Evolutionary conservation across 2,113 vertebrate species (phyloP).

Genomic region (Diglossa brunneiventris): DNA sequence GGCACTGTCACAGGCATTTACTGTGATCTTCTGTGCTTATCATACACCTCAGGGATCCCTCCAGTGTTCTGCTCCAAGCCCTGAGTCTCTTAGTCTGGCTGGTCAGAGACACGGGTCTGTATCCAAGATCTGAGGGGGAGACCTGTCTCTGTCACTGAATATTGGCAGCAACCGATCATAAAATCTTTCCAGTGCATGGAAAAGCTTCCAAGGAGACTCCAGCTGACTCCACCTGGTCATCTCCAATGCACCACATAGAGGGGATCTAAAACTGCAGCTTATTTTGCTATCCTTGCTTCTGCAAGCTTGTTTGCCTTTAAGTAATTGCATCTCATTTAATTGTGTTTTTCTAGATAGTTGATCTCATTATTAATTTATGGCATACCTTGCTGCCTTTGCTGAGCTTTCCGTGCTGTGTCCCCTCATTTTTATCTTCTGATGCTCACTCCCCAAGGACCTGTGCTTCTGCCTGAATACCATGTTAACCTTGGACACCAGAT

Average conservation of each 20-base stretch:
- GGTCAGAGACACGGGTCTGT: rapidly evolving
- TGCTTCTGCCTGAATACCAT: neutral
- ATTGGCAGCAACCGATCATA: neutral
- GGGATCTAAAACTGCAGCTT: neutral
- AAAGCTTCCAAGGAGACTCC: neutral
- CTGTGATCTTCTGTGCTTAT: neutral
- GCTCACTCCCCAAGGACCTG: neutral
- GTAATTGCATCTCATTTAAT: neutral
- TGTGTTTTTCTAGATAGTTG: neutral
- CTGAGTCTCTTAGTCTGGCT: neutral
- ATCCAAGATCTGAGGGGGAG: neutral
- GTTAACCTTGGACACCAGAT: neutral
- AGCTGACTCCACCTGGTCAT: neutral
- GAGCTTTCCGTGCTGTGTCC: neutral
- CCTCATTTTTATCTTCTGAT: neutral
- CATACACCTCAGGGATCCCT: neutral
- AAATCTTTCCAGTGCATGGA: neutral
- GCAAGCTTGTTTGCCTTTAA: neutral
- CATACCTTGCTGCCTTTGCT: neutral
- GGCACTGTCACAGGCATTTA: neutral
- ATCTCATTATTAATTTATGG: neutral
- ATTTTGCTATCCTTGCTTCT: neutral
- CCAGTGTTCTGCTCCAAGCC: neutral
- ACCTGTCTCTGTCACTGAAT: neutral
- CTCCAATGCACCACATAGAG: neutral